These are phyloP conservation scores for Busseola fusca DNA, from an alignment of 2,888 invertebrate genomes.

Conservation along the genomic window DNA sequence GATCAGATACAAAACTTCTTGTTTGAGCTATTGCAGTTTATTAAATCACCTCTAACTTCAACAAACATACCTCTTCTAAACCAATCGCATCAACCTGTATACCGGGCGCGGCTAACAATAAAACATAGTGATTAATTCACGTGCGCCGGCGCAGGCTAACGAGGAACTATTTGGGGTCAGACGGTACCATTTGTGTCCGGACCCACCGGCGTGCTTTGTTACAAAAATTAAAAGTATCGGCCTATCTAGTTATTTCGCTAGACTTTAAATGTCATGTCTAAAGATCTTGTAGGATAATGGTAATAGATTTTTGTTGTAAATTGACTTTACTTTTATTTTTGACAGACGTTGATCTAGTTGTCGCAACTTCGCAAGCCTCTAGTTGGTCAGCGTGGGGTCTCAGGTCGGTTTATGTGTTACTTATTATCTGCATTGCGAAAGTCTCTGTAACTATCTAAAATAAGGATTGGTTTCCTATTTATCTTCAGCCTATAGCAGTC, in stretches of 20 bases:
- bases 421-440: not conserved
- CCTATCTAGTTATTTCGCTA: conserved; percentile 48
- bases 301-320: conserved; percentile 38
- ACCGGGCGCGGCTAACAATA: conserved; percentile 80
- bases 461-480: not conserved
- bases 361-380: not conserved
- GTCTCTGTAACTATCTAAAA: not conserved
- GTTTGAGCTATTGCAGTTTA: not conserved
- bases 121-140: conserved; percentile 86
- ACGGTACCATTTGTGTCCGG: conserved; percentile 63
- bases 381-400: too few relatives aligned
- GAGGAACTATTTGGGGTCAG: conserved; percentile 84
- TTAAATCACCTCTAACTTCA: not conserved
- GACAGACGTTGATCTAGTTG: not conserved
- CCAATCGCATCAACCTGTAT: conserved; percentile 71
- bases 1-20: not conserved
- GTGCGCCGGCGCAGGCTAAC: conserved; percentile 79
- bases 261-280: conserved; percentile 39
- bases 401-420: not conserved
- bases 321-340: conserved; percentile 16
- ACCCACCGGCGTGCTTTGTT: conserved; percentile 71
- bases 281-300: conserved; percentile 39
- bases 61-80: conserved; percentile 21
- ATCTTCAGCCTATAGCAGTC: too few relatives aligned
- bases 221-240: conserved; percentile 66